phyloP scores from a whole-genome alignment of 1,140 invertebrate genomes.

The Drosophila bocqueti region DNA sequence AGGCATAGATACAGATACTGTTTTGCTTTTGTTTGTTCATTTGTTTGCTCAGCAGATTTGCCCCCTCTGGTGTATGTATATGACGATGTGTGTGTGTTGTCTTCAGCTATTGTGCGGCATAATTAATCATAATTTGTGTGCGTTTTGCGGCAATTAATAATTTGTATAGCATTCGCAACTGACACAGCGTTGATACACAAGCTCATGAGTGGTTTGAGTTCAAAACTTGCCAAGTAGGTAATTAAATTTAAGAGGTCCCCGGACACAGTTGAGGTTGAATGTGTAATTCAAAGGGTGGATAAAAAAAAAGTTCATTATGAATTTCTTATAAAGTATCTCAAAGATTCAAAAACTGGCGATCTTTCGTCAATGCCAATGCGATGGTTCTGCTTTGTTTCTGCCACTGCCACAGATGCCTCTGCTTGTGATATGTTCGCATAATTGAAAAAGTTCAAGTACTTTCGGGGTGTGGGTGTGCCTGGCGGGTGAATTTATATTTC shows the following conservation, averaged over 20 bases:
- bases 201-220: conserved; percentile 34
- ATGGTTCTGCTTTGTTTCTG: conserved; percentile 2
- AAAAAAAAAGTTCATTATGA: neutral
- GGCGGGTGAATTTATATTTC: conserved; percentile 34
- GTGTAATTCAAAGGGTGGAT: conserved; percentile 1
- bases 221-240: conserved; percentile 39
- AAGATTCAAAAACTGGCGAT: neutral
- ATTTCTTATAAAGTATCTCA: neutral
- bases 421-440: conserved; percentile 59
- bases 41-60: conserved; percentile 50
- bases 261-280: conserved; percentile 14
- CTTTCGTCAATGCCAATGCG: conserved; percentile 43
- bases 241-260: conserved; percentile 44
- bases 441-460: conserved; percentile 75
- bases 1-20: conserved; percentile 55
- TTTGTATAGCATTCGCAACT: conserved; percentile 65
- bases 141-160: conserved; percentile 79
- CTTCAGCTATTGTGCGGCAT: conserved; percentile 62
- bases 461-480: conserved; percentile 7
- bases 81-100: conserved; percentile 18
- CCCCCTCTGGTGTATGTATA: neutral
- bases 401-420: conserved; percentile 17
- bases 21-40: conserved; percentile 59
- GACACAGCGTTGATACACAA: conserved; percentile 40
- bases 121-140: conserved; percentile 81